Conservation (phyloP, 2,797 vertebrate genomes). For the Danio albolineatus region DNA sequence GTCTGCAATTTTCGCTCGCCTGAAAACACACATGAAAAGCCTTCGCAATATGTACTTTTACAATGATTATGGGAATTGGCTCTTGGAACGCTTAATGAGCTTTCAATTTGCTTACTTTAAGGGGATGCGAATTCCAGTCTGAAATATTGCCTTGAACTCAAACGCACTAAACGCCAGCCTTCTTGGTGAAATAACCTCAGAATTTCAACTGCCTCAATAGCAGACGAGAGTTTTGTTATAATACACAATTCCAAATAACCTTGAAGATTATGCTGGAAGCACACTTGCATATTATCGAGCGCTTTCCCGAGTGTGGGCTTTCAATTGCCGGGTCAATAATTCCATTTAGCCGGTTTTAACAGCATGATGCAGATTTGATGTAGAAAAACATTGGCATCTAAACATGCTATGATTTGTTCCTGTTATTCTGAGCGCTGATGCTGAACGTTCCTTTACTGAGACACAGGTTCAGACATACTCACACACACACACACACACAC, state of each 20-base stretch:
- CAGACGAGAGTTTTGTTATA: constrained; percentile 39
- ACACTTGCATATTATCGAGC: constrained; percentile 31
- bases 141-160: constrained; percentile 26
- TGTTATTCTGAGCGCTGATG: constrained; percentile 23
- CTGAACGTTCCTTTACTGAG: constrained; percentile 43
- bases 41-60: constrained; percentile 6
- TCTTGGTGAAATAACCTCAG: constrained; percentile 19
- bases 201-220: constrained; percentile 11
- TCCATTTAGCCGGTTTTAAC: constrained; percentile 55
- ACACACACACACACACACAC: constrained; percentile 46
- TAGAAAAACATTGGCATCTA: constrained; percentile 23
- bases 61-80: not conserved
- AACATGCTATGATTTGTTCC: constrained; percentile 6
- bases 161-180: constrained; percentile 25
- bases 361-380: constrained; percentile 42
- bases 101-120: constrained; percentile 17
- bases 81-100: constrained; percentile 26
- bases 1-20: constrained; percentile 18
- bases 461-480: constrained; percentile 62
- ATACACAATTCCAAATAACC: constrained; percentile 51
- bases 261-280: constrained; percentile 42
- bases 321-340: constrained; percentile 58
- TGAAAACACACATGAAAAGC: not conserved
- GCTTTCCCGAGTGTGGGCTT: constrained; percentile 30
- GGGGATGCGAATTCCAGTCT: constrained; percentile 18